Evolutionary conservation across 2,797 vertebrate species (phyloP), one percentile per base, ranked within the genome.

Genomic region (Mormyrops boulengeri): DNA sequence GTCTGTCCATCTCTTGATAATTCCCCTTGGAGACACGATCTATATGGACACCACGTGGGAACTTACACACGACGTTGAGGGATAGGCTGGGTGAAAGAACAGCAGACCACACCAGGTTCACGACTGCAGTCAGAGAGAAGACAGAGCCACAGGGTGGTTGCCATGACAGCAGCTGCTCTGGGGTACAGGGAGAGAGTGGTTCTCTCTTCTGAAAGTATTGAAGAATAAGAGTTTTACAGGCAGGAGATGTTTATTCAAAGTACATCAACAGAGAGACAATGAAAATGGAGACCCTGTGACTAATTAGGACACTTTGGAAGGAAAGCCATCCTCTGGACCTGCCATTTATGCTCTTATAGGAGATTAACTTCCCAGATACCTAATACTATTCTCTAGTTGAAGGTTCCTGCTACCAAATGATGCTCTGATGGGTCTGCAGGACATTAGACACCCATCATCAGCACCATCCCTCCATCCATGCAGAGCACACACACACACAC

Each of bases 221-320:
- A 85, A 88, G 92, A 92, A 89, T 86, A 92, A 91, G 89, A 89
- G 90, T 89, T 60, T 92, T 93, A 93, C 89, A 90, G 93, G 92
- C 91, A 80, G 62, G 82, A 91, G 92, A 92, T 88, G 47, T 90
- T 89, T 66, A 91, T 89, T 88, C 60, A 90, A 69, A 89, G 77
- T 88, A 77, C 89, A 92, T 89, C 90, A 93, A 92, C 90, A 91
- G 88, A 88, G 86, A 89, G 88, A 89, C 88, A 90, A 86, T 53
- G 34, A 88, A 88, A 80, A 55, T 14, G 87, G 90, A 91, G 92
- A 90, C 85, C 90, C 89, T 82, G 41, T 82, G 66, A 50, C 12
- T 85, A 52, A 85, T 85, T 52, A 30, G 9, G 44, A 52, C 49
- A 52, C 49, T 52, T 52, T 62, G 87, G 87, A n/a, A 44, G 12